Conservation (phyloP, 2,888 invertebrate genomes). For the Oxycera nigricornis region DNA sequence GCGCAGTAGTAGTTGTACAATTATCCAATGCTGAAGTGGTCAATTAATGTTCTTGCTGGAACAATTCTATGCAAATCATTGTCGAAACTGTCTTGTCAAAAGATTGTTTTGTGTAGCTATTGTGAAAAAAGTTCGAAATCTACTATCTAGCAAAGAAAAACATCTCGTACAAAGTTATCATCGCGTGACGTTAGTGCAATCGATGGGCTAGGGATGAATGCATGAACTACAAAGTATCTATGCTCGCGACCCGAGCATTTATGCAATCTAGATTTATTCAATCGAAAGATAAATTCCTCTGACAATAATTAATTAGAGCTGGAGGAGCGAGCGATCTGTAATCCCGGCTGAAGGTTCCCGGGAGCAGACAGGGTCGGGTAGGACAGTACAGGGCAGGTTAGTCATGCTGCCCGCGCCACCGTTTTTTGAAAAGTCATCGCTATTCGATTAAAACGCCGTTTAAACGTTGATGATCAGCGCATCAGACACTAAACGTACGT, state of each 20-base stretch:
- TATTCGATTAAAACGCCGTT: slow-evolving; percentile 36
- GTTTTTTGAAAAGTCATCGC: slow-evolving; percentile 37
- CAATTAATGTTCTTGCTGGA: too few relatives aligned
- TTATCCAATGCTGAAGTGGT: too few relatives aligned
- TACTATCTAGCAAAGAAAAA: too few relatives aligned
- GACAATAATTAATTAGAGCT: slow-evolving; percentile 31
- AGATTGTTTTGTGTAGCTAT: too few relatives aligned
- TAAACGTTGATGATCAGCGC: slow-evolving; percentile 33
- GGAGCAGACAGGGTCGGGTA: too few relatives aligned
- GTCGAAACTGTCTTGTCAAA: too few relatives aligned
- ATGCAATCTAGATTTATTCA: slow-evolving; percentile 30
- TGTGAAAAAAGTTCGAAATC: too few relatives aligned
- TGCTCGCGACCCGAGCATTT: neutral
- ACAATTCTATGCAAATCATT: too few relatives aligned
- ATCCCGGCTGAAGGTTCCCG: neutral
- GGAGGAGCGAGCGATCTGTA: slow-evolving; percentile 21
- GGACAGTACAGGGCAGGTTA: neutral
- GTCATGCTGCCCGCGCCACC: slow-evolving; percentile 7
- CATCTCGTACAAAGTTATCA: too few relatives aligned
- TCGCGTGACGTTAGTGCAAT: too few relatives aligned
- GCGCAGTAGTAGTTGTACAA: too few relatives aligned
- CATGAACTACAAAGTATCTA: neutral
- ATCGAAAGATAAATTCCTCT: slow-evolving; percentile 15
- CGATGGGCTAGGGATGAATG: too few relatives aligned
- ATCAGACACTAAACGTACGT: slow-evolving; percentile 27